These are phyloP conservation scores for Pasiphila rectangulata DNA, from an alignment of 2,888 invertebrate genomes.

Conservation along the genomic window DNA sequence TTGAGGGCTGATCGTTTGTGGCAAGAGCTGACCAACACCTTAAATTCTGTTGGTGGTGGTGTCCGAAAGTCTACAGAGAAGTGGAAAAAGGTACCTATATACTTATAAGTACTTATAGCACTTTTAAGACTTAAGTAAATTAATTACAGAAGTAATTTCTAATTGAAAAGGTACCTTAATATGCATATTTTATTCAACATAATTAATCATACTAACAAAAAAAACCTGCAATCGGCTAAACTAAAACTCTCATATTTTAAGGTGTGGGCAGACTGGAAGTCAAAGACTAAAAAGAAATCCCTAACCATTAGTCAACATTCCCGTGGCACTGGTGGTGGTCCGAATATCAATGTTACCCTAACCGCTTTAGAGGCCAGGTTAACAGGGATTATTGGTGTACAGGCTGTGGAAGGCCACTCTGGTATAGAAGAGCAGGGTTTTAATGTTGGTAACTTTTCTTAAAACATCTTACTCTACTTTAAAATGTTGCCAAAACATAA, in stretches of 20 bases:
- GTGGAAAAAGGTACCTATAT: constrained; percentile 25
- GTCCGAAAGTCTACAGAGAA: constrained; percentile 14
- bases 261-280: constrained; percentile 14
- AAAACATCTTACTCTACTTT: not conserved
- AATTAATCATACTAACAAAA: not conserved
- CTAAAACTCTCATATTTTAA: constrained; percentile 3
- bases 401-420: constrained; percentile 5
- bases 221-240: constrained; percentile 2
- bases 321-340: constrained; percentile 6
- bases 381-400: constrained; percentile 1
- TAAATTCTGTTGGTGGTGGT: constrained; percentile 25
- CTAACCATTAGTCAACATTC: not conserved
- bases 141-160: not conserved
- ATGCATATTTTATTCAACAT: not conserved
- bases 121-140: not conserved
- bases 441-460: constrained; percentile 6
- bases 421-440: constrained; percentile 4
- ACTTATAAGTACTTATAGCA: not conserved
- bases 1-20: constrained; percentile 19
- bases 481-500: not conserved
- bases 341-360: not conserved
- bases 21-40: constrained; percentile 14
- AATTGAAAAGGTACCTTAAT: too few relatives aligned
- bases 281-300: not conserved
- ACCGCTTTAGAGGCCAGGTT: constrained; percentile 3